Base-by-base conservation (phyloP, 2,888 invertebrate species). In the Andrena minutula region DNA sequence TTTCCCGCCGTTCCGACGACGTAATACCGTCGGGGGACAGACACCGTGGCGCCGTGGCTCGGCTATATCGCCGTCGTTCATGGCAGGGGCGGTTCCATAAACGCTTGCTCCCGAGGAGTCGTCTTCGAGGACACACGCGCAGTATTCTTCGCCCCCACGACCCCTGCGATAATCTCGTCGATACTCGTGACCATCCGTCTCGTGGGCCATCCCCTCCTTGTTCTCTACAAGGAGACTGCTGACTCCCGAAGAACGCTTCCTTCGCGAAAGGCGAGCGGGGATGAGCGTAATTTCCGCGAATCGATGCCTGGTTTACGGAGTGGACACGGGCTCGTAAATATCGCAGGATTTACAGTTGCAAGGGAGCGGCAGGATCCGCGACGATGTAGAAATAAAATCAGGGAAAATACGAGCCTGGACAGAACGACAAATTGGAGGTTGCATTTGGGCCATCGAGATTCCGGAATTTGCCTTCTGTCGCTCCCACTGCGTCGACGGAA, bases 11-110 rank as follows among this genome's bases (percentile, higher is more conserved):
- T 35, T 53, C 35, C 26, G 75, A 63, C 66, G 63, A 32, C 71
- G 74, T 64, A 85, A 80, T 81, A 66, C 72, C 88, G 66, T 89
- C 83, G 30, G 69, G 64, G 80, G 77, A 51, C 81, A 90, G 90
- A 86, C 90, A 66, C 68, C 77, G 75, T 75, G 92, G 91, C 92
- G 92, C 92, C 92, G 80, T 83, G 51, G n/a, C 30, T 47, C 60
- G n/a, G 16, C 28, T 26, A 64, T 65, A 61, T 47, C 26, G 66
- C 47, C 73, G 47, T 23, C 16, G 23, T 26, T 32, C 53, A 26
- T 23, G 26, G 69, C 10, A 6, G 64, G 75, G 60, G 28, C 47
- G 49, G 58, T 76, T 71, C 84, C 28, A 63, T 74, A 70, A 77
- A 78, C 63, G 80, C 72, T 56, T 26, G 56, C 28, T 12, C n/a